Percentiles rank a stretch among this genome's conserved stretches.
phyloP scores from a whole-genome alignment of 2,888 invertebrate species.

The Dioctria rufipes region DNA sequence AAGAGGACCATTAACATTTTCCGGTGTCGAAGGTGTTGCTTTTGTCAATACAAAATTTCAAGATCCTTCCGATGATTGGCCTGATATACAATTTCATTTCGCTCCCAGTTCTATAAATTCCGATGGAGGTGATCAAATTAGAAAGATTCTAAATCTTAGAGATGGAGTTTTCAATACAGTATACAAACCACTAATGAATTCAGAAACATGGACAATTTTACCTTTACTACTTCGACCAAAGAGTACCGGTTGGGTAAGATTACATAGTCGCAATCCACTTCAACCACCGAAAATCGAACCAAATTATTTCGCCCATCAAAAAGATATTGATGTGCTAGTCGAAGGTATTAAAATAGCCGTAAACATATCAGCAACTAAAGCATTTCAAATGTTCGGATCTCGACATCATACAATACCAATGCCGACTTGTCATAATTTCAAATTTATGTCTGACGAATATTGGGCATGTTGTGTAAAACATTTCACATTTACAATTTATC shows the following conservation, averaged over 20 bases:
- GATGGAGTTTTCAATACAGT: conserved; percentile 88
- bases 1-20: conserved; percentile 86
- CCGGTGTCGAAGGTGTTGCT: conserved; percentile 89
- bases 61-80: conserved; percentile 83
- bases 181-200: conserved; percentile 83
- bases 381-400: conserved; percentile 87
- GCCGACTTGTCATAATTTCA: conserved; percentile 84
- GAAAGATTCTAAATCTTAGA: conserved; percentile 81
- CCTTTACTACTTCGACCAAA: conserved; percentile 87
- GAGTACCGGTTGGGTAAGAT: conserved; percentile 88
- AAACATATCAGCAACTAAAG: conserved; percentile 83
- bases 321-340: conserved; percentile 84
- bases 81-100: conserved; percentile 91
- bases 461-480: conserved; percentile 90
- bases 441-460: conserved; percentile 84
- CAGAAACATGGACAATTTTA: conserved; percentile 89
- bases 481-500: conserved; percentile 87
- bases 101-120: conserved; percentile 88
- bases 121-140: conserved; percentile 85
- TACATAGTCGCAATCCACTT: conserved; percentile 85
- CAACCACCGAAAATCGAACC: conserved; percentile 90
- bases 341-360: conserved; percentile 90
- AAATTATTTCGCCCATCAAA: conserved; percentile 90
- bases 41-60: conserved; percentile 91
- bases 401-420: conserved; percentile 84